Percentiles rank a stretch among this genome's conserved stretches.
These are phyloP conservation scores for Tridacna crocea DNA, from an alignment of 2,888 invertebrate genomes.

Conservation along the genomic window DNA sequence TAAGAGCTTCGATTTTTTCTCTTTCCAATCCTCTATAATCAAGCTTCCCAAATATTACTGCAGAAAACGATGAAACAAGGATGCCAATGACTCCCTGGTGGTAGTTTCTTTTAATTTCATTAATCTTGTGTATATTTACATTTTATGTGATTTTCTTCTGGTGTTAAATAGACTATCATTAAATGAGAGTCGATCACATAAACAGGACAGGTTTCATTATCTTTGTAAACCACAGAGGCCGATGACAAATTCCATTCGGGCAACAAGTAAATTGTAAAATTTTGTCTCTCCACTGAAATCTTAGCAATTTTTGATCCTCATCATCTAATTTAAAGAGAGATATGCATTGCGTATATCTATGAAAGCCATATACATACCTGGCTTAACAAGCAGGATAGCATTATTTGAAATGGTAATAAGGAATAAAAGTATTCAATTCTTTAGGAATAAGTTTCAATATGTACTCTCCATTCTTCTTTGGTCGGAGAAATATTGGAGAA, in stretches of 20 bases:
- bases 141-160: neutral
- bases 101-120: neutral
- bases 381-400: too few relatives aligned
- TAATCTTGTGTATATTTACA: neutral
- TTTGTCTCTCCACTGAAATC: slow-evolving; percentile 1
- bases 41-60: slow-evolving; percentile 33
- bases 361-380: too few relatives aligned
- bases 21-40: slow-evolving; percentile 35
- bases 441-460: too few relatives aligned
- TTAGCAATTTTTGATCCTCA: neutral
- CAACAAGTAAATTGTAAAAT: neutral
- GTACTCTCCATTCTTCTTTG: too few relatives aligned
- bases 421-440: too few relatives aligned
- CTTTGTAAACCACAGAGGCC: too few relatives aligned
- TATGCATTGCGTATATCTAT: neutral
- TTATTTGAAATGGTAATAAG: too few relatives aligned
- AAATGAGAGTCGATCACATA: neutral
- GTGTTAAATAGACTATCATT: neutral
- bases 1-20: slow-evolving; percentile 28
- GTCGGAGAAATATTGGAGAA: too few relatives aligned
- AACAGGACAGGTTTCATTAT: too few relatives aligned
- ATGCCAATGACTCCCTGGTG: slow-evolving; percentile 28
- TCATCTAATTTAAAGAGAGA: neutral
- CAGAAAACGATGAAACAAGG: slow-evolving; percentile 34
- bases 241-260: too few relatives aligned